Percentiles rank a stretch among this genome's conserved stretches.
Conservation (phyloP, 1,140 invertebrate genomes). For the Protaetia brevitarsis region DNA sequence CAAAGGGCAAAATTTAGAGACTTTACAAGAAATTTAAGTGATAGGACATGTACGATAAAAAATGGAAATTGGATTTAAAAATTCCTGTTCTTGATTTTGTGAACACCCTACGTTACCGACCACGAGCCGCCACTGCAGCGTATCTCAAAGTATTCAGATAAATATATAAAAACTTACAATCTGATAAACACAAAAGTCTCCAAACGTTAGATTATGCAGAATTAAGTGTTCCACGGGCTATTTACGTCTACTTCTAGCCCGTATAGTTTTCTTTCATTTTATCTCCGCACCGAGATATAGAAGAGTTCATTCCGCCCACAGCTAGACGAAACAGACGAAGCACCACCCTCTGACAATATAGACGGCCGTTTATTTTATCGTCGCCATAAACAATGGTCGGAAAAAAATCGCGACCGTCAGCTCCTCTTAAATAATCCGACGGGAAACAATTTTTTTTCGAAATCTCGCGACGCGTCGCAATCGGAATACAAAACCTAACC, state of each 20-base stretch:
- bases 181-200: no score
- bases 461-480: background rate
- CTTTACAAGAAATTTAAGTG: no score
- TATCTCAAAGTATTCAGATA: no score
- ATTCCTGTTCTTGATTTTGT: no score
- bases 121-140: no score
- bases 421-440: background rate
- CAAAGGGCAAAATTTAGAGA: no score
- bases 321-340: background rate
- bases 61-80: no score
- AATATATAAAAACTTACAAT: no score
- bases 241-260: background rate
- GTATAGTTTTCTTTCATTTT: background rate
- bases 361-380: conserved; percentile 1
- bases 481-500: background rate
- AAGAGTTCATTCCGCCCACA: background rate
- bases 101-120: no score
- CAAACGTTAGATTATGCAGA: no score
- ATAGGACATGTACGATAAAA: no score
- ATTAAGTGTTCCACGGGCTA: no score
- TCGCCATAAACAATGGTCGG: background rate
- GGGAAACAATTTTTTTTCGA: background rate
- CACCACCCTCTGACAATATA: background rate
- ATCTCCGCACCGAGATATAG: background rate
- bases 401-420: background rate